Conservation (phyloP, 1,140 invertebrate genomes). For the Bombus polaris region DNA sequence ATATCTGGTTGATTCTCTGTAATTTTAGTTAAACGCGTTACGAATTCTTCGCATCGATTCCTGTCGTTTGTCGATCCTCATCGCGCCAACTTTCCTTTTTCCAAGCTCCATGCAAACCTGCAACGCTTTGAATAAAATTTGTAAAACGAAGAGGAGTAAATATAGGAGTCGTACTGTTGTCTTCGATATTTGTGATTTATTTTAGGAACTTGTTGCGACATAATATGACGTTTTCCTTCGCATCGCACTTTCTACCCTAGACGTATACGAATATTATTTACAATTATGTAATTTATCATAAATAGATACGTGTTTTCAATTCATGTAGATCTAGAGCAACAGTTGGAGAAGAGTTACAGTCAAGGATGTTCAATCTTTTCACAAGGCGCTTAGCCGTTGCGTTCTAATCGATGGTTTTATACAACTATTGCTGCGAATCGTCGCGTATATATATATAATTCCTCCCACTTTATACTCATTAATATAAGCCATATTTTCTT, state of each 20-base stretch:
- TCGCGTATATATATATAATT: background rate
- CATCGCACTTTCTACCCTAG: conserved; percentile 72
- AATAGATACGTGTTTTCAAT: conserved; percentile 57
- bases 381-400: background rate
- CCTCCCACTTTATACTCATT: background rate
- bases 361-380: conserved; percentile 5
- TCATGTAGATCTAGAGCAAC: conserved; percentile 37
- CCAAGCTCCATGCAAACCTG: no score
- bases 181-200: conserved; percentile 74
- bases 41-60: no score
- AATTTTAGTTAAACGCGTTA: no score
- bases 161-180: background rate
- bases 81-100: no score
- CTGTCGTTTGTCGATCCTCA: no score
- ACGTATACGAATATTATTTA: conserved; percentile 73
- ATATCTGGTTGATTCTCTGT: no score
- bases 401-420: conserved; percentile 16
- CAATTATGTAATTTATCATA: conserved; percentile 65
- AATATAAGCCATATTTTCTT: background rate
- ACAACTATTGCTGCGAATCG: background rate
- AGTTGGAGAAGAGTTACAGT: conserved; percentile 37
- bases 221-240: conserved; percentile 68
- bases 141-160: conserved; percentile 12
- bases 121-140: background rate
- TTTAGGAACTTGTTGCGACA: conserved; percentile 79